Percentiles rank a stretch among this genome's conserved stretches.
These are phyloP conservation scores for Athrips mouffetella DNA, from an alignment of 2,888 invertebrate species.

Conservation along the genomic window DNA sequence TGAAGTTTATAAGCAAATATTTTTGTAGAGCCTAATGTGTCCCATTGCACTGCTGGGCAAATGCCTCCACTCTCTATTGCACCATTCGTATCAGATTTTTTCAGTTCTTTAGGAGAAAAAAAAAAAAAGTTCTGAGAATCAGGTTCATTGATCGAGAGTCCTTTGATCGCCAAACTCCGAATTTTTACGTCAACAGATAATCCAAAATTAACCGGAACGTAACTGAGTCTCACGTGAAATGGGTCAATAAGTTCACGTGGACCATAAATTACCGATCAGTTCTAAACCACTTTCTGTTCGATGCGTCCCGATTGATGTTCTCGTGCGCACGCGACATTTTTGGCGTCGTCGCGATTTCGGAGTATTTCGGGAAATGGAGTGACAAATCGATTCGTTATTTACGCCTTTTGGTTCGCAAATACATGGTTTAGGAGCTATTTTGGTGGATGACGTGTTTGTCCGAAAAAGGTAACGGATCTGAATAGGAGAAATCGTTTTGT, in stretches of 20 bases:
- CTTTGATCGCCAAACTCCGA: not conserved
- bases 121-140: not conserved
- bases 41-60: too few relatives aligned
- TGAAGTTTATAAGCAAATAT: too few relatives aligned
- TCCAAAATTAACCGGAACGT: not conserved
- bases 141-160: conserved; percentile 4
- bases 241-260: not conserved
- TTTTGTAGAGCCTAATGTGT: too few relatives aligned
- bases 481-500: too few relatives aligned
- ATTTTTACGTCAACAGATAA: not conserved
- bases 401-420: too few relatives aligned
- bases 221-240: not conserved
- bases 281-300: not conserved
- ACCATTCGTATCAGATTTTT: too few relatives aligned
- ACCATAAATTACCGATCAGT: not conserved
- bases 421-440: not conserved
- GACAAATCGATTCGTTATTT: not conserved
- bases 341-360: too few relatives aligned
- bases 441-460: not conserved
- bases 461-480: too few relatives aligned
- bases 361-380: not conserved
- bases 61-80: too few relatives aligned
- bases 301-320: not conserved
- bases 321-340: not conserved
- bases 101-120: too few relatives aligned